Evolutionary conservation across 2,113 vertebrate species (phyloP), one percentile per base, ranked within the genome.

Genomic region (Hyperopisus bebe): DNA sequence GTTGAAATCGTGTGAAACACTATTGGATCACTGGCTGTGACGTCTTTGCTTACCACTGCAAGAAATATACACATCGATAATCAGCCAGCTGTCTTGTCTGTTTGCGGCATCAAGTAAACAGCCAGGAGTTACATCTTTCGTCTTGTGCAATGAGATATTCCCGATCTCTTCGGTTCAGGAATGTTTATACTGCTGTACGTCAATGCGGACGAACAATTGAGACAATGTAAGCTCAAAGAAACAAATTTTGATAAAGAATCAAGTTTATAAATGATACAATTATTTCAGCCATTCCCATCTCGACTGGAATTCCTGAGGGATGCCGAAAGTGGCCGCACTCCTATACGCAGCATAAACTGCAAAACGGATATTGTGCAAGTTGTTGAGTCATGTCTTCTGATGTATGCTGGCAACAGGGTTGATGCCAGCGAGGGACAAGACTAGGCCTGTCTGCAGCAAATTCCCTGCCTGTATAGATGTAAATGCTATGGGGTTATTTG

Each of bases 301-400:
- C 1, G 19, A n/a, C 47, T 66, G 8, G 55, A 50, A 35, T 89
- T 89, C 8, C 27, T 17, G 24, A 48, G n/a, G 85, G 47, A 86
- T 86, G n/a, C 48, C 24, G 15, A 85, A 51, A 17, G 27, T 0
- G 35, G 4, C 70, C 15, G 24, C 8, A 66, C 83, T 88, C 11
- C 70, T 31, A 83, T 24, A 27, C 31, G 17, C 51, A 83, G 46
- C 53, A 44, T 39, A 53, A 62, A 88, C 21, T 62, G 46, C n/a
- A 24, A 48, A 77, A 90, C 47, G 90, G 88, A 70, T 50, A 70
- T 92, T 93, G 77, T 90, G 90, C 86, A 91, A 91, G 44, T 86
- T 86, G 86, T 90, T 91, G 87, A 92, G 88, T 90, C 90, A 90
- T 70, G 55, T 90, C 55, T 86, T 86, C 80, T 48, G 85, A 88